Conservation (phyloP, 2,888 invertebrate species). For the Nymphalis urticae region DNA sequence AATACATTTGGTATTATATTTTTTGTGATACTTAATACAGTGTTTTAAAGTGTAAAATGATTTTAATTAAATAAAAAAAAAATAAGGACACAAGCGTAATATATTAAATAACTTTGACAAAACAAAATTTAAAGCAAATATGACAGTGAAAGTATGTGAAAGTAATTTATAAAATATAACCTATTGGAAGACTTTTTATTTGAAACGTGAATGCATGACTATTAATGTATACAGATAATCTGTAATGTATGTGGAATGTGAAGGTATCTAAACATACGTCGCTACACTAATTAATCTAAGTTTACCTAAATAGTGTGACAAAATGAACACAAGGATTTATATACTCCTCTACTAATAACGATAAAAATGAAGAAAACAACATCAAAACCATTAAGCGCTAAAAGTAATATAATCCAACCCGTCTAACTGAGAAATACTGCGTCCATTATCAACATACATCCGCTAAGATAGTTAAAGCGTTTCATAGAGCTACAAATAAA, state of each 20-base stretch:
- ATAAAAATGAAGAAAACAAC: conserved; percentile 38
- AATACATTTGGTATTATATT: not conserved
- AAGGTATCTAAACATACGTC: conserved; percentile 42
- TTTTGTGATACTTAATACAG: not conserved
- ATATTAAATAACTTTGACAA: conserved; percentile 2
- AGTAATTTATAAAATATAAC: conserved; percentile 57
- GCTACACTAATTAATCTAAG: conserved; percentile 40
- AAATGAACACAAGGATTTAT: conserved; percentile 60
- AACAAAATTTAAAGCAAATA: conserved; percentile 12
- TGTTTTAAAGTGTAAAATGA: not conserved
- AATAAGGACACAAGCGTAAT: conserved; percentile 26
- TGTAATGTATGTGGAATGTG: conserved; percentile 60
- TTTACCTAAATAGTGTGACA: conserved; percentile 50
- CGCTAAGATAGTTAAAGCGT: conserved; percentile 70
- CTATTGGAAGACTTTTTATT: conserved; percentile 77
- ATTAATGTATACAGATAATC: conserved; percentile 42
- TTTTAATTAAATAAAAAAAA: not conserved
- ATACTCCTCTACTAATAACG: conserved; percentile 40
- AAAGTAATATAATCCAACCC: conserved; percentile 66
- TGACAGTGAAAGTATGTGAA: conserved; percentile 29
- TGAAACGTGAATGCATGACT: conserved; percentile 57
- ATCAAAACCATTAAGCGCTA: conserved; percentile 55
- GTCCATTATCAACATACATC: conserved; percentile 55
- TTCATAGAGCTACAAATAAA: conserved; percentile 80
- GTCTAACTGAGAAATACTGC: conserved; percentile 69